These are phyloP conservation scores for Yasuhikotakia modesta DNA, from an alignment of 2,797 vertebrate genomes.

Conservation along the genomic window DNA sequence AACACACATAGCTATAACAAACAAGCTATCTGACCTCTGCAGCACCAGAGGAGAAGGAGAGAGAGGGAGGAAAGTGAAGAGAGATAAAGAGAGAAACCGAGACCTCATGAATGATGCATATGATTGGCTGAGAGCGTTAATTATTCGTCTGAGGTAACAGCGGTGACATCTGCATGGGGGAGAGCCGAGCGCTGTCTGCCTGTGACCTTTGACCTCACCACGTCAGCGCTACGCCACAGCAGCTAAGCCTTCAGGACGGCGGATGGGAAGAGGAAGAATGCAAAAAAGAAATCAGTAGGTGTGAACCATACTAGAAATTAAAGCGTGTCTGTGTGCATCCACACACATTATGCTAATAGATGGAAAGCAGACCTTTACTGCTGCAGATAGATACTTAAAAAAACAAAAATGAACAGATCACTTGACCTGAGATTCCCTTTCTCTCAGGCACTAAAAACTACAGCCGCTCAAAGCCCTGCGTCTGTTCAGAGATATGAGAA, in stretches of 20 bases:
- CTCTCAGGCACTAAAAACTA: slow-evolving; percentile 44
- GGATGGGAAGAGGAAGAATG: slow-evolving; percentile 12
- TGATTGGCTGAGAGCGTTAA: slow-evolving; percentile 54
- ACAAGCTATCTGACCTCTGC: slow-evolving; percentile 49
- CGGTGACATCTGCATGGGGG: slow-evolving; percentile 58
- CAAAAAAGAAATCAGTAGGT: slow-evolving; percentile 4
- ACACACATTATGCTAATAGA: slow-evolving; percentile 57
- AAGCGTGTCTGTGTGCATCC: slow-evolving; percentile 13
- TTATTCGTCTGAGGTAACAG: slow-evolving; percentile 56
- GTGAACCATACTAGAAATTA: slow-evolving; percentile 36
- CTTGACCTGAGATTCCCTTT: slow-evolving; percentile 43
- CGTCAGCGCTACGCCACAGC: slow-evolving; percentile 38
- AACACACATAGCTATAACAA: slow-evolving; percentile 29
- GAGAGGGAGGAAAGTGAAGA: background rate
- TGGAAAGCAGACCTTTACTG: slow-evolving; percentile 61
- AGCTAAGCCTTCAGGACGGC: slow-evolving; percentile 39
- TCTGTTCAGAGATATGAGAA: slow-evolving; percentile 38
- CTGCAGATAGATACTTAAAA: slow-evolving; percentile 59
- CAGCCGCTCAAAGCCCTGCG: slow-evolving; percentile 4
- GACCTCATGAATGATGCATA: slow-evolving; percentile 62
- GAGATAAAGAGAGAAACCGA: slow-evolving; percentile 8
- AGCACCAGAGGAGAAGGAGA: slow-evolving; percentile 20
- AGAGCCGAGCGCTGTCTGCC: slow-evolving; percentile 35
- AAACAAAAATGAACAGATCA: slow-evolving; percentile 34
- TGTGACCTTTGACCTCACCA: slow-evolving; percentile 48